Evolutionary conservation across 2,888 invertebrate genomes (phyloP), one percentile per base, ranked within the genome.

Genomic region (Spilosoma lubricipeda): DNA sequence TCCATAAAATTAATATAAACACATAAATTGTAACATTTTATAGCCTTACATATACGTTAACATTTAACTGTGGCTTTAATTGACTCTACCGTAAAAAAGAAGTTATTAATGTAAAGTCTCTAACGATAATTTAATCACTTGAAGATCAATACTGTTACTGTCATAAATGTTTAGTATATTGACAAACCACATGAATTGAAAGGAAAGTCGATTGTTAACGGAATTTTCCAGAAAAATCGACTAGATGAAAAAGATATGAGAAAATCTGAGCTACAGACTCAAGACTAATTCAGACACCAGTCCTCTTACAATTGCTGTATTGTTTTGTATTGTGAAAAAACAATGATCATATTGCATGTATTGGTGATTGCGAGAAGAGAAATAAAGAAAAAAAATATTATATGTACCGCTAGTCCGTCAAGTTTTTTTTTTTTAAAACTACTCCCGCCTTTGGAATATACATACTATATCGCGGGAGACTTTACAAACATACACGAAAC

Each of bases 21-120:
- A 39, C 20, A 66, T 71, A 66, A 71, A 71, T 71, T 66, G 66
- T 33, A 70, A 18, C 23, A 13, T 63, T 63, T 63, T 63, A 70
- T 59, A 27, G 27, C 27, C 42, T 56, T 9, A 70, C 59, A 59
- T 36, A 33, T 23, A 23, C 30, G 23, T 70, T 65, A 27, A 48
- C 56, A 52, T 73, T 27, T 39, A 30, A 23, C n/a, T 65, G 23
- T 30, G 23, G 52, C 20, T 36, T 72, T 72, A 66, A 71, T 4
- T 0, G 36, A 9, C 18, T 65, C 13, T 39, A 39, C 52, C 66
- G 72, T 45, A 36, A 48, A 45, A n/a, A 20, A 52, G 65, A 71
- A 65, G 52, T 71, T 48, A 66, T 48, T 18, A 18, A 36, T 13
- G 23, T 52, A 33, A 52, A 33, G 36, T n/a, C 64, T 9, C 4